Base-by-base conservation (phyloP, 2,888 invertebrate genomes). In the Phasia obesa region DNA sequence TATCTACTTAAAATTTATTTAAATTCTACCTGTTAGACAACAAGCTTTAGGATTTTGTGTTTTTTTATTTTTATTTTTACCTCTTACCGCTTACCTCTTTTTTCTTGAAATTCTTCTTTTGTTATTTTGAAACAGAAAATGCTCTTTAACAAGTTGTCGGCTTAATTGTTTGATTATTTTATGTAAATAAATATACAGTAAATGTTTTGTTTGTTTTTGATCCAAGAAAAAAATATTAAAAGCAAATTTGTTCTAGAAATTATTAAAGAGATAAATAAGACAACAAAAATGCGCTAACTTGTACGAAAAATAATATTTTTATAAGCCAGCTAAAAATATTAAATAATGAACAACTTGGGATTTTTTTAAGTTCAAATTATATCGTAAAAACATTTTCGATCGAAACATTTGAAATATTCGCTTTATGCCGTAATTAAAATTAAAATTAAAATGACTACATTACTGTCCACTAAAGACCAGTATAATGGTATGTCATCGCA, bases 101-200 rank as follows among this genome's bases (percentile, higher is more conserved):
- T 1, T 35, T 27, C 0, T 44, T 15, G 17, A n/a, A 51, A 9
- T 76, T 59, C 11, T n/a, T 59, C 19, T 51, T 17, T 38, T 51
- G 27, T 57, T 51, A 17, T 27, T 35, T 57, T 35, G 25, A 19
- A 38, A 44, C 53, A 21, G 17, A 42, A 44, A 23, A 38, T 11
- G 11, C n/a, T 15, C 31, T 62, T 62, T 62, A 77, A 77, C 44
- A 62, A 60, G 31, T 70, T 70, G 69, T 55, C 77, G 70, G 35
- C 62, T 35, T 3, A 47, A 53, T 35, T 27, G 17, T 70, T 70
- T 55, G 25, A 51, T 60, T 38, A 4, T 44, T 77, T 55, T 70
- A 55, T 77, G 53, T 55, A 53, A 74, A 74, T 70, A 53, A n/a
- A n/a, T 47, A n/a, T 23, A 35, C 44, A 62, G 13, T 38, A 27